Evolutionary conservation across 2,797 vertebrate species (phyloP).

Genomic region (Lagorchestes hirsutus): DNA sequence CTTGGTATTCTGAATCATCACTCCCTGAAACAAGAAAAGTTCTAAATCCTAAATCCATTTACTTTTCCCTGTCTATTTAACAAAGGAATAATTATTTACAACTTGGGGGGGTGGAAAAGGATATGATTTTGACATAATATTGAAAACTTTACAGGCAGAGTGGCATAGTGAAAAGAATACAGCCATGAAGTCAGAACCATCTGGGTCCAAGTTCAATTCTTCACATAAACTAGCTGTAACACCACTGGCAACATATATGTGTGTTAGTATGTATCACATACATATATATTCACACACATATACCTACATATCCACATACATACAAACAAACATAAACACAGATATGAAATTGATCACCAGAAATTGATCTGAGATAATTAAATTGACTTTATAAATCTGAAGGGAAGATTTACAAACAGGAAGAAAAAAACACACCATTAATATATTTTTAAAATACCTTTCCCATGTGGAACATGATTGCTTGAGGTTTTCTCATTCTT

Average conservation of each 20-base stretch:
- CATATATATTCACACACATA: no score
- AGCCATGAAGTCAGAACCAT: neutral
- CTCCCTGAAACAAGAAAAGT: neutral
- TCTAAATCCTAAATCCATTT: conserved; percentile 35
- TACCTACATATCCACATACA: neutral
- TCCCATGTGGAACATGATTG: conserved; percentile 78
- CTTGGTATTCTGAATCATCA: neutral
- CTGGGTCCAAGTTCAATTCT: neutral
- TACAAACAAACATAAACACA: neutral
- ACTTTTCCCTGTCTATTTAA: conserved; percentile 29
- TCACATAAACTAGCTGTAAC: neutral
- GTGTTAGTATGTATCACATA: neutral
- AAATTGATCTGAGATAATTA: conserved; percentile 36
- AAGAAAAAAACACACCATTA: conserved; percentile 42
- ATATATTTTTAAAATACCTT: conserved; percentile 82
- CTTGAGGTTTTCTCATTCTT: conserved; percentile 85
- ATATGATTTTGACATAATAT: conserved; percentile 59
- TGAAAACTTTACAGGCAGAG: neutral
- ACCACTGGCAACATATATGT: neutral
- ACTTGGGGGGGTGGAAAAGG: neutral
- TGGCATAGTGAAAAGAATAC: neutral
- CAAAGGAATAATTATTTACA: conserved; percentile 9
- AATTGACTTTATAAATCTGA: conserved; percentile 2
- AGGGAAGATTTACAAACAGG: conserved; percentile 48
- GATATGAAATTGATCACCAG: neutral